Evolutionary conservation across 2,113 vertebrate species (phyloP).

Genomic region (Paraplagusia blochii): DNA sequence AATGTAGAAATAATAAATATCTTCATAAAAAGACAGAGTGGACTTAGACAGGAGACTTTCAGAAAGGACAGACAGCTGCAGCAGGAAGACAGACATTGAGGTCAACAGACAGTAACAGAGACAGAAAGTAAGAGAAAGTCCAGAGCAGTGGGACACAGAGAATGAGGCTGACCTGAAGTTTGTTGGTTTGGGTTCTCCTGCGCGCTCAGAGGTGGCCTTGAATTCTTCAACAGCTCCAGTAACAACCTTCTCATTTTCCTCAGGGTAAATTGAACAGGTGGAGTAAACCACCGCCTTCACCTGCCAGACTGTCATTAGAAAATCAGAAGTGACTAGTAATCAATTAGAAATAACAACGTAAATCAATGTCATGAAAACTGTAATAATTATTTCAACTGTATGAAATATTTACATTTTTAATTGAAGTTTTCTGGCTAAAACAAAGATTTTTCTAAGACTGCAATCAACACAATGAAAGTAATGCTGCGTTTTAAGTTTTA

Average conservation of each 20-base stretch:
- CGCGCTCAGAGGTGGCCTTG: constrained; percentile 39
- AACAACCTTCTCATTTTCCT: constrained; percentile 87
- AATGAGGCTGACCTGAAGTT: constrained; percentile 77
- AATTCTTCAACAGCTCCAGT: constrained; percentile 74
- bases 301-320: constrained; percentile 72
- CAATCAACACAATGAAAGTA: too few relatives aligned
- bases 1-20: not conserved
- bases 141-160: not conserved
- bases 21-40: not conserved
- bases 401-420: too few relatives aligned
- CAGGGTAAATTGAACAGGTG: constrained; percentile 82
- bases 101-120: constrained; percentile 8
- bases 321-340: too few relatives aligned
- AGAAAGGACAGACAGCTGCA: constrained; percentile 31
- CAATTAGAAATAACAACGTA: too few relatives aligned
- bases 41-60: constrained; percentile 34
- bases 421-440: too few relatives aligned
- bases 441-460: too few relatives aligned
- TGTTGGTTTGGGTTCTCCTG: constrained; percentile 60
- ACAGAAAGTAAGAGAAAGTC: constrained; percentile 13
- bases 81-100: constrained; percentile 30
- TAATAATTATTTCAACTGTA: too few relatives aligned
- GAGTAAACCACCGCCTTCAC: constrained; percentile 83
- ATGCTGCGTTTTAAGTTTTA: too few relatives aligned
- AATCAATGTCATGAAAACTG: too few relatives aligned